phyloP scores from a whole-genome alignment of 2,113 vertebrate genomes.

The Rhinolophus ferrumequinum region DNA sequence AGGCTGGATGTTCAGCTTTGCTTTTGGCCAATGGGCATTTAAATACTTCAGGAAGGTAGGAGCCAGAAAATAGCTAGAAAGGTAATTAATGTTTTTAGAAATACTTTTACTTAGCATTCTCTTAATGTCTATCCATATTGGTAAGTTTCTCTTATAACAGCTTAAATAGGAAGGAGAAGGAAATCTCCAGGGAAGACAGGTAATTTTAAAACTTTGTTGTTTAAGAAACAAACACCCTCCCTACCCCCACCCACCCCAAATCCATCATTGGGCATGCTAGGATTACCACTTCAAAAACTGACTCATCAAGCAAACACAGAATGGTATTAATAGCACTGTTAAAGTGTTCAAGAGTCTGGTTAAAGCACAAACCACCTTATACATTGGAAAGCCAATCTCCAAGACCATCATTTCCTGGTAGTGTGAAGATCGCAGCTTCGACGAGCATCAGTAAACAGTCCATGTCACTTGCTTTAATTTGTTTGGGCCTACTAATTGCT shows the following conservation, averaged over 20 bases:
- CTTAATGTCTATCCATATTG: background rate
- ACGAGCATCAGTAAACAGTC: conserved; percentile 89
- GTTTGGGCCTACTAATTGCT: conserved; percentile 86
- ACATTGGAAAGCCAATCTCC: background rate
- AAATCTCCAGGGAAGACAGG: conserved; percentile 1
- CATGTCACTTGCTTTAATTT: conserved; percentile 92
- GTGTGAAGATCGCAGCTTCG: background rate
- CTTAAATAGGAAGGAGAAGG: conserved; percentile 32
- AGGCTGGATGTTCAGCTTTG: background rate
- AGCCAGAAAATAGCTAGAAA: conserved; percentile 22
- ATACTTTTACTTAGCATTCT: conserved; percentile 57
- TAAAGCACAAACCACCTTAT: conserved; percentile 45
- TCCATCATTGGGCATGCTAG: background rate
- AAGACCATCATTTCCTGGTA: conserved; percentile 24
- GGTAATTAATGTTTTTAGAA: conserved; percentile 29
- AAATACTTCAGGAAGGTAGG: background rate
- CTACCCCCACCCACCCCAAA: too few relatives aligned
- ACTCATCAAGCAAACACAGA: background rate
- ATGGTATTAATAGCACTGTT: background rate
- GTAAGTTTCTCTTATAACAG: conserved; percentile 5
- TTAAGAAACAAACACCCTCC: conserved; percentile 12
- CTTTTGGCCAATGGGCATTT: conserved; percentile 34
- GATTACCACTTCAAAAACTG: background rate
- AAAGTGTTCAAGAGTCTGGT: conserved; percentile 15
- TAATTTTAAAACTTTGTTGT: conserved; percentile 37